Evolutionary conservation across 2,113 vertebrate species (phyloP).

Genomic region (Saguinus imperator): DNA sequence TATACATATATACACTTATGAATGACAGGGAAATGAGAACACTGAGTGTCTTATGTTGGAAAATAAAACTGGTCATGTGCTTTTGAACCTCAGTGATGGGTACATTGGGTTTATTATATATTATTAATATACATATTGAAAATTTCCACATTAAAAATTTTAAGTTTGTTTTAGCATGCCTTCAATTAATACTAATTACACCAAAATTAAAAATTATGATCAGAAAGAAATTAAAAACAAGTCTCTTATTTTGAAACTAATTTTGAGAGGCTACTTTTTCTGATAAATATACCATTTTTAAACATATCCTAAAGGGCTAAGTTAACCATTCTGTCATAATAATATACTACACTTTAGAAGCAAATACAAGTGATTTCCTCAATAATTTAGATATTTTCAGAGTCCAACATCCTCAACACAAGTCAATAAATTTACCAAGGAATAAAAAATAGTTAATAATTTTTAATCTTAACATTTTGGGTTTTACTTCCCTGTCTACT

Average conservation of each 20-base stretch:
- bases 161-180: neutral
- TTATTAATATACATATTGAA: neutral
- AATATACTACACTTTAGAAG: neutral
- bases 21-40: neutral
- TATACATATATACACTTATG: neutral
- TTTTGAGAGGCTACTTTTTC: neutral
- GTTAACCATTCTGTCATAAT: neutral
- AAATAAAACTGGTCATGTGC: neutral
- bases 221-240: neutral
- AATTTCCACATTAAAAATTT: neutral
- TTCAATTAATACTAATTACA: neutral
- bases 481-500: conserved; percentile 2
- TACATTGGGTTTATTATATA: neutral
- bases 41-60: neutral
- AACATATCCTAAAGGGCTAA: neutral
- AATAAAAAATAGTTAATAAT: conserved; percentile 24
- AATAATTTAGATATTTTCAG: neutral
- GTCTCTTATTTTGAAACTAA: conserved; percentile 23
- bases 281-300: neutral
- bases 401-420: neutral
- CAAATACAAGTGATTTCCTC: conserved; percentile 14
- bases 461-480: neutral
- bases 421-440: neutral
- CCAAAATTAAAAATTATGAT: neutral
- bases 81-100: neutral